phyloP scores from a whole-genome alignment of 1,140 invertebrate genomes.

The Diprion similis region DNA sequence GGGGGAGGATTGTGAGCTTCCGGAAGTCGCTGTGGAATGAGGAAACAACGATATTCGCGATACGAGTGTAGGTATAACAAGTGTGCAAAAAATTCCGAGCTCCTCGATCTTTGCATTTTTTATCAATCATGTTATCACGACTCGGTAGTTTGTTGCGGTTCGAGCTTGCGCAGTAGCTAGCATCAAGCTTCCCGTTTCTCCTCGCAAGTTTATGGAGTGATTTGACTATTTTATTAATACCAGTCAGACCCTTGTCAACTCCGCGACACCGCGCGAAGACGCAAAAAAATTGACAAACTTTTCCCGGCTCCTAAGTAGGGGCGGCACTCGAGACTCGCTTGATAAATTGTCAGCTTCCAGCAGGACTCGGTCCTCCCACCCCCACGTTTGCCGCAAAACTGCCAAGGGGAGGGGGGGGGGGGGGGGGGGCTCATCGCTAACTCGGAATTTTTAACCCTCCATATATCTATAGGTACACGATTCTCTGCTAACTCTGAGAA shows the following conservation, averaged over 20 bases:
- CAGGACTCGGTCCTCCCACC: not conserved
- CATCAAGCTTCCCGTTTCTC: too few relatives aligned
- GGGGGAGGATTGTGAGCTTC: too few relatives aligned
- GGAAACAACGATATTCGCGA: too few relatives aligned
- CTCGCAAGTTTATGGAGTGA: not conserved
- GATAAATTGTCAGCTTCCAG: conserved; percentile 8
- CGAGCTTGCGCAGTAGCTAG: too few relatives aligned
- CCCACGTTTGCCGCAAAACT: not conserved
- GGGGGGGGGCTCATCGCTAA: not conserved
- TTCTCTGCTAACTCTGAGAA: too few relatives aligned
- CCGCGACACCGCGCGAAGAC: not conserved
- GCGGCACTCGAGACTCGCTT: conserved; percentile 5
- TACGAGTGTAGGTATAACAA: too few relatives aligned
- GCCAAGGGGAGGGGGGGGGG: too few relatives aligned
- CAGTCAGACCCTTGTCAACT: conserved; percentile 10
- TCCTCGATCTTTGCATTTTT: too few relatives aligned
- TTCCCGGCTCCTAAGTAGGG: not conserved
- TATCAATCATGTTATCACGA: too few relatives aligned
- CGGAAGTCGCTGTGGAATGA: too few relatives aligned
- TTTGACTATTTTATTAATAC: conserved; percentile 17
- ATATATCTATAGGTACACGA: not conserved
- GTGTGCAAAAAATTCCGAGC: too few relatives aligned
- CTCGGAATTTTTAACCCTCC: not conserved
- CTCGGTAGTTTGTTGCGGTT: too few relatives aligned
- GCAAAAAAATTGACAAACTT: conserved; percentile 17